Evolutionary conservation across 2,888 invertebrate species (phyloP).

Genomic region (Camponotus fellah): DNA sequence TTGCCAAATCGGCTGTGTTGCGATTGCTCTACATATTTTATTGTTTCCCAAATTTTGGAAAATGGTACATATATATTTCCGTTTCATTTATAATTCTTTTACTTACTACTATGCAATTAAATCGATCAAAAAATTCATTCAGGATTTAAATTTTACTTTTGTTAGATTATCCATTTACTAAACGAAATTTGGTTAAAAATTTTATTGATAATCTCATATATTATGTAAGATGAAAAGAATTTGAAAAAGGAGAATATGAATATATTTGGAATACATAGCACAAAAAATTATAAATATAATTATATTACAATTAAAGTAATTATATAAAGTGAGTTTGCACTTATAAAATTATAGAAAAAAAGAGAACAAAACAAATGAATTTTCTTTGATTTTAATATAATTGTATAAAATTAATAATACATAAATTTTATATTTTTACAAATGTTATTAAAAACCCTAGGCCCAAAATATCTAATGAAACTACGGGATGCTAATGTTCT

Average conservation of each 20-base stretch:
- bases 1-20: conserved; percentile 84
- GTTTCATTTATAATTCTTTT: conserved; percentile 22
- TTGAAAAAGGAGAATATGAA: background rate
- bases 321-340: background rate
- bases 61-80: conserved; percentile 71
- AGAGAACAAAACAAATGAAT: conserved; percentile 2
- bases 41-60: conserved; percentile 78
- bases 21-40: conserved; percentile 76
- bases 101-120: background rate
- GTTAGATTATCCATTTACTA: background rate
- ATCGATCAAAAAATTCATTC: conserved; percentile 13
- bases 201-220: background rate
- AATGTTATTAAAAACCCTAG: background rate
- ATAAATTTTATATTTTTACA: background rate
- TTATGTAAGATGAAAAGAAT: background rate
- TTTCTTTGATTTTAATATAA: background rate
- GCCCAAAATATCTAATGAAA: background rate
- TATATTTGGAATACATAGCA: background rate
- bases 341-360: background rate
- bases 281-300: background rate
- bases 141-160: background rate
- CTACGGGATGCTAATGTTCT: conserved; percentile 12
- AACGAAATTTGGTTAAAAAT: background rate
- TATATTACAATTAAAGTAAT: background rate
- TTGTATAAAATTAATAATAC: background rate